phyloP scores from a whole-genome alignment of 2,113 vertebrate genomes.

The Prolemur simus region DNA sequence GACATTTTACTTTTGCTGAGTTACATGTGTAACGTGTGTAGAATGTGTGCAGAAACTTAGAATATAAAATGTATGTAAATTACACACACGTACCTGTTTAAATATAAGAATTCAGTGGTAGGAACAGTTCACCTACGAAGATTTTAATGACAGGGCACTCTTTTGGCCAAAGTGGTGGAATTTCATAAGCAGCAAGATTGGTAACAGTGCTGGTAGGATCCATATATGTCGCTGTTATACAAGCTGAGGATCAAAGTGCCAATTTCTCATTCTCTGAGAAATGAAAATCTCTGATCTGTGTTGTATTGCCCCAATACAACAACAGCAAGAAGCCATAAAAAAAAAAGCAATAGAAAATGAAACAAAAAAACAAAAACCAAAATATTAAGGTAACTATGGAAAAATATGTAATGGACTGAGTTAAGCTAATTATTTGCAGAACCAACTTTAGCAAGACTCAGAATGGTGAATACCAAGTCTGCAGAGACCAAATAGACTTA shows the following conservation, averaged over 20 bases:
- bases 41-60: slow-evolving; percentile 66
- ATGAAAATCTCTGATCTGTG: slow-evolving; percentile 67
- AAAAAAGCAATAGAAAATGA: slow-evolving; percentile 74
- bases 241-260: slow-evolving; percentile 67
- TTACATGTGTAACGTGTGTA: slow-evolving; percentile 74
- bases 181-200: slow-evolving; percentile 42
- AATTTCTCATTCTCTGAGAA: slow-evolving; percentile 72
- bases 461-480: slow-evolving; percentile 64
- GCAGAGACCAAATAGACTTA: slow-evolving; percentile 67
- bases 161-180: slow-evolving; percentile 51
- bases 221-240: background rate
- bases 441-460: slow-evolving; percentile 55
- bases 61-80: slow-evolving; percentile 75
- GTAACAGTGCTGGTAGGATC: background rate
- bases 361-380: slow-evolving; percentile 45
- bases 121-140: slow-evolving; percentile 34
- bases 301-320: slow-evolving; percentile 65
- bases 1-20: slow-evolving; percentile 62
- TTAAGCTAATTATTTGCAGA: slow-evolving; percentile 61
- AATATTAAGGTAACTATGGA: slow-evolving; percentile 55
- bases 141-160: slow-evolving; percentile 37
- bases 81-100: slow-evolving; percentile 76
- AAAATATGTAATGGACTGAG: slow-evolving; percentile 14
- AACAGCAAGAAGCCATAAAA: slow-evolving; percentile 75
- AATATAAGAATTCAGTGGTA: slow-evolving; percentile 82